phyloP scores from a whole-genome alignment of 1,140 invertebrate genomes.

The Ostrea edulis region DNA sequence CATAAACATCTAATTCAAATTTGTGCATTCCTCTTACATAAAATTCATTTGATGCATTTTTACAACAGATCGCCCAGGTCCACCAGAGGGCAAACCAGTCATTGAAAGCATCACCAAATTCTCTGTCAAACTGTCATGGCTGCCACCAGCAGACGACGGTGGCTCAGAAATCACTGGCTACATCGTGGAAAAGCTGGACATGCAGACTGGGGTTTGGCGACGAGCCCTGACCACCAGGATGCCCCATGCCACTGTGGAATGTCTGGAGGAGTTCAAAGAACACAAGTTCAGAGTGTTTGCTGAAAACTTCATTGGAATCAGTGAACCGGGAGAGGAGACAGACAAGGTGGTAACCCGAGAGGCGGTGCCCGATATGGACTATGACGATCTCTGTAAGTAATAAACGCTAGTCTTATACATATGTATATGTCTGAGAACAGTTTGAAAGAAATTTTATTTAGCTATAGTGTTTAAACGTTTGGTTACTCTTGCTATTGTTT shows the following conservation, averaged over 20 bases:
- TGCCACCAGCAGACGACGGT: conserved; percentile 93
- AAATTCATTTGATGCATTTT: background rate
- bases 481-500: background rate
- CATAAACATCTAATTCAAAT: too few species aligned
- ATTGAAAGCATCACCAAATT: conserved; percentile 96
- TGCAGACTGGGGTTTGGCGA: conserved; percentile 96
- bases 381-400: conserved; percentile 76
- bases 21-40: too few species aligned
- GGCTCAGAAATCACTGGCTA: conserved; percentile 98
- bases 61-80: conserved; percentile 89
- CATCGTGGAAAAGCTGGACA: conserved; percentile 93
- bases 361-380: conserved; percentile 81
- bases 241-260: conserved; percentile 86
- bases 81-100: conserved; percentile 92
- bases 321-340: conserved; percentile 86
- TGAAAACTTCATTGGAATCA: conserved; percentile 97
- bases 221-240: conserved; percentile 95
- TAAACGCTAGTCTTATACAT: background rate
- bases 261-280: conserved; percentile 84
- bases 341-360: conserved; percentile 79
- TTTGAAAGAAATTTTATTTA: background rate
- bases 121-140: conserved; percentile 95
- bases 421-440: background rate
- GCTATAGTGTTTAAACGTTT: background rate
- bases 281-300: conserved; percentile 98